Conservation (phyloP, 2,888 invertebrate species). For the Dinocampus coccinellae region DNA sequence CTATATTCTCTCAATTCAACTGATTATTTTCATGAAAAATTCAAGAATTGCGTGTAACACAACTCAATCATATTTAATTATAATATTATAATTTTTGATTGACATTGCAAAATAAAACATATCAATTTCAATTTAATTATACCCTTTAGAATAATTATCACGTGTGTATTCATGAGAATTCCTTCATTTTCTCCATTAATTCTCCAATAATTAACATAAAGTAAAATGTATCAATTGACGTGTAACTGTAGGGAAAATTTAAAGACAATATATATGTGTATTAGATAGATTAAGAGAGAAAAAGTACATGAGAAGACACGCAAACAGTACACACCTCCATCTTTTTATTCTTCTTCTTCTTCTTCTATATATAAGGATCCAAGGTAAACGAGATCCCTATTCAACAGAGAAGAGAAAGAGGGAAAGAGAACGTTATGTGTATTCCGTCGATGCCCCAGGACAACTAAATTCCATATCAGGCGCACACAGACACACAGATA, state of each 20-base stretch:
- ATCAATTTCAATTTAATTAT: background rate
- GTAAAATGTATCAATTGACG: background rate
- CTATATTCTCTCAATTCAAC: conserved; percentile 12
- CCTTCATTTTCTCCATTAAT: background rate
- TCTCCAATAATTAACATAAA: background rate
- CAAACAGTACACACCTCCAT: background rate
- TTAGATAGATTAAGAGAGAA: background rate
- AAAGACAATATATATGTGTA: background rate
- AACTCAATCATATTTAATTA: background rate
- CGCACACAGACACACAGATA: conserved; percentile 7
- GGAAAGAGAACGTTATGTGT: background rate
- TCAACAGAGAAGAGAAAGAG: background rate
- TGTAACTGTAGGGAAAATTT: background rate
- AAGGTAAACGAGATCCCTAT: conserved; percentile 30
- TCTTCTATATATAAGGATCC: background rate
- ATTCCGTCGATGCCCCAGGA: conserved; percentile 26
- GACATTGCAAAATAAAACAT: background rate
- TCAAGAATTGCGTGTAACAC: background rate
- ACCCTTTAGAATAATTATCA: background rate
- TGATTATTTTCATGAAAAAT: background rate
- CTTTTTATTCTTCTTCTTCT: background rate
- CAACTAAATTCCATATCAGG: conserved; percentile 23
- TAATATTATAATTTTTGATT: background rate
- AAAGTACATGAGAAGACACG: conserved; percentile 3
- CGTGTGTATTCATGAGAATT: background rate